Evolutionary conservation across 2,888 invertebrate species (phyloP).

Genomic region (Taphrorychus bicolor): DNA sequence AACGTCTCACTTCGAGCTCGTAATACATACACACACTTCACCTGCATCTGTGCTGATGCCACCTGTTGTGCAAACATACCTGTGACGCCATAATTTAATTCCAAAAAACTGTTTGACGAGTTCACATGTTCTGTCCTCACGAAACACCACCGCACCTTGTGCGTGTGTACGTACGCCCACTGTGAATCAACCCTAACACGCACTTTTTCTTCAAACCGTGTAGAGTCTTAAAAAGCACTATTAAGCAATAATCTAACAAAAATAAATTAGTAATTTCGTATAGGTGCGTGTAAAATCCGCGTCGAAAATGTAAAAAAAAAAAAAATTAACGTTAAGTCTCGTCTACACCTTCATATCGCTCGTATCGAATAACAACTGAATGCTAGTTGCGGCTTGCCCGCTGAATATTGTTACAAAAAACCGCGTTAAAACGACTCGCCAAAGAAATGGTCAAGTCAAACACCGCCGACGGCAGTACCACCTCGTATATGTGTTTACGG

Average conservation of each 20-base stretch:
- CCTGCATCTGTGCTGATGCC: background rate
- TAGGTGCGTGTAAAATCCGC: background rate
- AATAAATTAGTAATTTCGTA: background rate
- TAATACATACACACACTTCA: background rate
- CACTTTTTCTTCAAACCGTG: background rate
- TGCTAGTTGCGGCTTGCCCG: background rate
- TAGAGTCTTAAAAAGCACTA: too few relatives aligned
- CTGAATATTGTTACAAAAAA: constrained; percentile 29
- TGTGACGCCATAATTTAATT: background rate
- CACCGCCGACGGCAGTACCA: constrained; percentile 24
- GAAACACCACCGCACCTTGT: background rate
- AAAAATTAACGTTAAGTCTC: constrained; percentile 7
- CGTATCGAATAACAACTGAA: constrained; percentile 39
- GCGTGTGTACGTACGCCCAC: background rate
- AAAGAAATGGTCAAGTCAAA: constrained; percentile 37
- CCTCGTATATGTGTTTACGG: constrained; percentile 25
- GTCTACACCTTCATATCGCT: constrained; percentile 28
- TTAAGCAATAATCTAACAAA: background rate
- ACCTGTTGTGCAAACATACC: background rate
- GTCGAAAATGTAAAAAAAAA: constrained; percentile 15
- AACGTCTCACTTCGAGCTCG: background rate
- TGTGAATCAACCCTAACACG: background rate
- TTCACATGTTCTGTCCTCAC: background rate
- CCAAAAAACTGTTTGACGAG: background rate
- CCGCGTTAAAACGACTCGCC: constrained; percentile 13